These are phyloP conservation scores for Cantharis rustica DNA, from an alignment of 2,888 invertebrate species.

Conservation along the genomic window DNA sequence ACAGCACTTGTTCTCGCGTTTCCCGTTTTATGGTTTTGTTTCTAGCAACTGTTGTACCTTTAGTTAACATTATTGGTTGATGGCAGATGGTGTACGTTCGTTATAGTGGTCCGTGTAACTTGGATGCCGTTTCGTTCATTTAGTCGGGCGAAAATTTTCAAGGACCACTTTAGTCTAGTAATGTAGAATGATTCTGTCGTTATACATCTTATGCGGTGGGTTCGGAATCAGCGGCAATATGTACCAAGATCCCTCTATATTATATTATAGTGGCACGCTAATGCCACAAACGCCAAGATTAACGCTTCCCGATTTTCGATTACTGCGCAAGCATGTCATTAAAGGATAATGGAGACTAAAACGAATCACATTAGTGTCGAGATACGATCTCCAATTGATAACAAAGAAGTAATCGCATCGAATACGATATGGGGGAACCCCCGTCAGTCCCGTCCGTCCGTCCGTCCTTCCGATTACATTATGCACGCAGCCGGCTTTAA, in stretches of 20 bases:
- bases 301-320: constrained; percentile 22
- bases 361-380: constrained; percentile 33
- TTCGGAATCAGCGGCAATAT: constrained; percentile 34
- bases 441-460: too few relatives aligned
- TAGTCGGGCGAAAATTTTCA: constrained; percentile 12
- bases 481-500: constrained; percentile 14
- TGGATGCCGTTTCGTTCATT: neutral
- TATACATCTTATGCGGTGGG: constrained; percentile 37
- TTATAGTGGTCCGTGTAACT: constrained; percentile 34
- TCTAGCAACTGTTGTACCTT: constrained; percentile 41
- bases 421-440: neutral
- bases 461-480: too few relatives aligned
- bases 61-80: constrained; percentile 43
- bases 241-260: neutral
- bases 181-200: constrained; percentile 40
- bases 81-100: constrained; percentile 43
- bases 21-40: constrained; percentile 46
- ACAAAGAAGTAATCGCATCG: constrained; percentile 33
- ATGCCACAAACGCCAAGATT: neutral
- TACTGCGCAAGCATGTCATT: constrained; percentile 32
- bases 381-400: constrained; percentile 21
- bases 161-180: constrained; percentile 28
- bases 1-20: constrained; percentile 44
- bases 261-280: neutral
- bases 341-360: constrained; percentile 33